Conservation (phyloP, 2,113 vertebrate genomes). For the Amphiprion ocellaris region DNA sequence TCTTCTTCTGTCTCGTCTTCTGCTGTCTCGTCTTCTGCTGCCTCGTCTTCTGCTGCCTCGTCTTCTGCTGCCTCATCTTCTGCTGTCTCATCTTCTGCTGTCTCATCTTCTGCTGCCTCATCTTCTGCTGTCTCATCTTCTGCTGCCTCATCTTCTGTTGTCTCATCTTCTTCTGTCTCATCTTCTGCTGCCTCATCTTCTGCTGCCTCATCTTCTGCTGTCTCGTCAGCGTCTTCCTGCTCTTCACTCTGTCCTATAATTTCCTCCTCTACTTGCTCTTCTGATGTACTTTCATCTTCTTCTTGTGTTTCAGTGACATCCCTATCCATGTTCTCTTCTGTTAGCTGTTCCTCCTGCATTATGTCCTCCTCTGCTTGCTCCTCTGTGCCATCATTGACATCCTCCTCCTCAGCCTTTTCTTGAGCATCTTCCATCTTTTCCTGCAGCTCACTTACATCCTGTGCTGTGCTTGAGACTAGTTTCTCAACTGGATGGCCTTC, state of each 20-base stretch:
- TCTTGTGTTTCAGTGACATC: not conserved
- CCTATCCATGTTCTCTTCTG: not conserved
- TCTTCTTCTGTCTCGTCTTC: not conserved
- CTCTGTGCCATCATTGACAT: not conserved
- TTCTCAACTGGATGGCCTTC: not conserved
- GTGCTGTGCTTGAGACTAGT: not conserved
- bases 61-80: not conserved
- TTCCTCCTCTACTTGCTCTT: not conserved
- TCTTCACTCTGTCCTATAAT: slow-evolving; percentile 5
- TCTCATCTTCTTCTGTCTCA: not conserved
- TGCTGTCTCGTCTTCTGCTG: not conserved
- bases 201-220: not conserved
- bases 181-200: not conserved
- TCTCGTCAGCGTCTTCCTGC: not conserved
- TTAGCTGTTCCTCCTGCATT: not conserved
- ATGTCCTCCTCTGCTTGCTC: not conserved
- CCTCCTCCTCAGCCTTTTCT: not conserved
- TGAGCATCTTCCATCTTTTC: not conserved
- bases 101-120: not conserved
- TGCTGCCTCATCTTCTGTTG: not conserved
- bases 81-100: not conserved
- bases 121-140: not conserved
- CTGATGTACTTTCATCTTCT: not conserved
- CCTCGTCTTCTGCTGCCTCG: not conserved
- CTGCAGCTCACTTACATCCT: not conserved